Conservation (phyloP, 2,888 invertebrate genomes). For the Agrotis puta region DNA sequence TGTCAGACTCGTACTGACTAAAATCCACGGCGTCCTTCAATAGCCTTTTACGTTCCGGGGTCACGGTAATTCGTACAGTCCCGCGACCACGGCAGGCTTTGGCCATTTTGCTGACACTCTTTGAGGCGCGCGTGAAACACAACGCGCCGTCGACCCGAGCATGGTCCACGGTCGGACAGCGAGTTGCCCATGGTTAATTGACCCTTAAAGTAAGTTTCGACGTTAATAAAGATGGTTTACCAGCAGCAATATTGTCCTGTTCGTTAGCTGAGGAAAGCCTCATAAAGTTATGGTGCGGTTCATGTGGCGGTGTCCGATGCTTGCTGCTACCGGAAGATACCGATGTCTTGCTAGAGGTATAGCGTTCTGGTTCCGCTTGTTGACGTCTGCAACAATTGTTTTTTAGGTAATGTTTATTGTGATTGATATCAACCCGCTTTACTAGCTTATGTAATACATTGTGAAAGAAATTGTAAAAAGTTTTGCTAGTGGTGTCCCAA, state of each 20-base stretch:
- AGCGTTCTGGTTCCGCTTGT: constrained; percentile 88
- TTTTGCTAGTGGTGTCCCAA: background rate
- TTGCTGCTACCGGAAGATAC: constrained; percentile 84
- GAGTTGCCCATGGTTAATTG: too few relatives aligned
- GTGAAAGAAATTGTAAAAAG: background rate
- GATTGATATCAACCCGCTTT: background rate
- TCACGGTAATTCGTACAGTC: too few relatives aligned
- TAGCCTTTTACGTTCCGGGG: too few relatives aligned
- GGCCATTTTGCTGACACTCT: too few relatives aligned
- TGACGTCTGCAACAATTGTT: constrained; percentile 77
- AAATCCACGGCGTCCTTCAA: too few relatives aligned
- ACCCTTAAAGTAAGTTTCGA: background rate
- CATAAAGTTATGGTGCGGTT: constrained; percentile 82
- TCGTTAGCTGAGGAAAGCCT: constrained; percentile 85
- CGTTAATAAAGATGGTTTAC: constrained; percentile 64
- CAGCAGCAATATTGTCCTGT: constrained; percentile 85
- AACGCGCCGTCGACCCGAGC: too few relatives aligned
- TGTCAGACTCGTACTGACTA: too few relatives aligned
- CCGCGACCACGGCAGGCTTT: too few relatives aligned
- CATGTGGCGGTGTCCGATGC: constrained; percentile 79
- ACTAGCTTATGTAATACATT: background rate
- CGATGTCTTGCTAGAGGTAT: constrained; percentile 84
- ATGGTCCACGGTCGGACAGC: too few relatives aligned
- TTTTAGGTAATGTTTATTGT: background rate
- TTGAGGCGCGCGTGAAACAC: too few relatives aligned